Conservation (phyloP, 2,888 invertebrate species). For the Willowsia nigromaculata region DNA sequence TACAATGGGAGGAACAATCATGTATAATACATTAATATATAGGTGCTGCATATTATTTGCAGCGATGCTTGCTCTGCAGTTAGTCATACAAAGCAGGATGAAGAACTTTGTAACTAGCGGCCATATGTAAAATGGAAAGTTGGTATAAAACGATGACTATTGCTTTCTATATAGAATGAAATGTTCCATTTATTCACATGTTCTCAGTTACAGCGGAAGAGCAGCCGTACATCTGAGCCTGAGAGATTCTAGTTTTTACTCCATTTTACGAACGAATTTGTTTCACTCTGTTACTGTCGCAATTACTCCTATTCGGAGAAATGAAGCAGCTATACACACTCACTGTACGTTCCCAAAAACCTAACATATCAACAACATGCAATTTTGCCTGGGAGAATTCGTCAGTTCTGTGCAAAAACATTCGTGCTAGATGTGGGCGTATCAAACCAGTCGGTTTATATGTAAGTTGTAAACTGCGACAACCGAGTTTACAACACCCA, state of each 20-base stretch:
- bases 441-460: neutral
- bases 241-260: too few relatives aligned
- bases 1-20: neutral
- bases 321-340: neutral
- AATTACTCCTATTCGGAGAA: neutral
- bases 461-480: neutral
- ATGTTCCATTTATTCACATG: too few relatives aligned
- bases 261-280: neutral
- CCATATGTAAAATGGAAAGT: too few relatives aligned
- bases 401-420: neutral
- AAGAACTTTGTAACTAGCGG: too few relatives aligned
- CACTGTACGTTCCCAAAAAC: neutral
- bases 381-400: neutral
- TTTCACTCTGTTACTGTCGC: neutral
- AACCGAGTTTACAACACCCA: neutral
- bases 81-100: too few relatives aligned
- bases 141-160: too few relatives aligned
- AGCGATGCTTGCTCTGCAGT: neutral
- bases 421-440: slow-evolving; percentile 37
- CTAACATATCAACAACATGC: neutral
- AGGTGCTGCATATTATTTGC: neutral
- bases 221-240: too few relatives aligned
- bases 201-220: too few relatives aligned
- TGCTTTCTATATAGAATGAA: too few relatives aligned
- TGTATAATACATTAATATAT: neutral